A percentile compares a stretch with the other conserved stretches of the same genome.
Evolutionary conservation across 2,888 invertebrate species (phyloP).

Genomic region (Tinea semifulvella): DNA sequence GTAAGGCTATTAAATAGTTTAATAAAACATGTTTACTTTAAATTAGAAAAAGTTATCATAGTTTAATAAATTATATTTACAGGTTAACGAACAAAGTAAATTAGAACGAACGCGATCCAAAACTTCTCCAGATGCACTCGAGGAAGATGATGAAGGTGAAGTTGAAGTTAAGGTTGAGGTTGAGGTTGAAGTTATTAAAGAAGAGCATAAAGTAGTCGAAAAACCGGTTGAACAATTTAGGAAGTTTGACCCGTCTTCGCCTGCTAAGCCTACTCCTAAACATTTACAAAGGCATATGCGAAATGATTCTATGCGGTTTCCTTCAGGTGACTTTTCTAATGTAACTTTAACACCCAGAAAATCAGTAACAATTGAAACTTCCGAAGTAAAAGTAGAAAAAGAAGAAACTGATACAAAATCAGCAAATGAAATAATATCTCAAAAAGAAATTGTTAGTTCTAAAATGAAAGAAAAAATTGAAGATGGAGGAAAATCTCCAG

Average conservation of each 20-base stretch:
- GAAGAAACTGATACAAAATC: slow-evolving; percentile 34
- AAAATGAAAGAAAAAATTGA: slow-evolving; percentile 66
- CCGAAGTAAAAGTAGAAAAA: slow-evolving; percentile 39
- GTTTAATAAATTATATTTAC: slow-evolving; percentile 14
- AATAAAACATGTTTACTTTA: slow-evolving; percentile 22
- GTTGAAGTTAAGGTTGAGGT: slow-evolving; percentile 26
- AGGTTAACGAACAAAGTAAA: slow-evolving; percentile 47
- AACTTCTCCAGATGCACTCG: slow-evolving; percentile 44
- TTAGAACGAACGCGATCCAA: slow-evolving; percentile 48
- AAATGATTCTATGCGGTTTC: slow-evolving; percentile 63
- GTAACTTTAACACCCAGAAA: slow-evolving; percentile 58
- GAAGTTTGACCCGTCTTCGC: slow-evolving; percentile 55
- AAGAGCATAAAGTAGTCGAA: slow-evolving; percentile 41
- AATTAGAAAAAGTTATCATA: background rate
- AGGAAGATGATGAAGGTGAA: slow-evolving; percentile 39
- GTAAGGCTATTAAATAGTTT: slow-evolving; percentile 21
- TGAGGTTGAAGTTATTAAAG: slow-evolving; percentile 31
- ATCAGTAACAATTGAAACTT: slow-evolving; percentile 55
- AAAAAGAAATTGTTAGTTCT: slow-evolving; percentile 53
- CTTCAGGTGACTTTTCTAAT: slow-evolving; percentile 61
- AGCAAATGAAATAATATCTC: slow-evolving; percentile 47
- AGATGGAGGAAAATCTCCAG: slow-evolving; percentile 53
- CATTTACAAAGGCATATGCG: slow-evolving; percentile 62
- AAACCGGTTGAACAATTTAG: slow-evolving; percentile 48
- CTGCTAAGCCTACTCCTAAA: slow-evolving; percentile 59